Evolutionary conservation across 2,797 vertebrate genomes (phyloP).

Genomic region (Tokudaia tokunoshimensis): DNA sequence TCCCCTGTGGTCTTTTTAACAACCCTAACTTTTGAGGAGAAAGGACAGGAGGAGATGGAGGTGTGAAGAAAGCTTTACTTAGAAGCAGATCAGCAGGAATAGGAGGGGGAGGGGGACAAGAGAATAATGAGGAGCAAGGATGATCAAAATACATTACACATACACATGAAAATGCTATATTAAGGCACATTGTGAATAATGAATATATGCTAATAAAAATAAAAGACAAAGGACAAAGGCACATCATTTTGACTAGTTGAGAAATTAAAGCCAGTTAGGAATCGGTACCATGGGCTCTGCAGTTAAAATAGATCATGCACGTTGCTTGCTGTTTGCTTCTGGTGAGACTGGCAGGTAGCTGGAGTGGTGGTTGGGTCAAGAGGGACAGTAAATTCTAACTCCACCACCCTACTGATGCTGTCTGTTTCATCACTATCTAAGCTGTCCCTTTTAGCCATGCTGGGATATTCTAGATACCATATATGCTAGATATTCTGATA

Average conservation of each 20-base stretch:
- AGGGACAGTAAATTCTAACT: rapidly evolving
- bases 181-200: background rate
- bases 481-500: background rate
- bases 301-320: no score
- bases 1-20: background rate
- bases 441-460: background rate
- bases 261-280: background rate
- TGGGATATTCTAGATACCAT: background rate
- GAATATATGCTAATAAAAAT: background rate
- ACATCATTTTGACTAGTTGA: background rate
- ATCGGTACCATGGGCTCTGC: background rate
- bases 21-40: no score
- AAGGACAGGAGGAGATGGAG: no score
- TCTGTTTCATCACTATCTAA: background rate
- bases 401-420: rapidly evolving
- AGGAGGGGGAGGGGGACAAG: background rate
- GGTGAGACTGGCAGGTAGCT: background rate
- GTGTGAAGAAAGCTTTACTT: background rate
- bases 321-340: background rate
- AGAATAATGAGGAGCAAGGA: background rate
- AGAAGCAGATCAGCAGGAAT: background rate
- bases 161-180: background rate
- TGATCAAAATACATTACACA: background rate
- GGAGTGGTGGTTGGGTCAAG: rapidly evolving
- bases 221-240: background rate